A percentile compares a stretch with the other conserved stretches of the same genome.
phyloP scores from a whole-genome alignment of 2,888 invertebrate genomes.

The Drosophila paucipuncta region DNA sequence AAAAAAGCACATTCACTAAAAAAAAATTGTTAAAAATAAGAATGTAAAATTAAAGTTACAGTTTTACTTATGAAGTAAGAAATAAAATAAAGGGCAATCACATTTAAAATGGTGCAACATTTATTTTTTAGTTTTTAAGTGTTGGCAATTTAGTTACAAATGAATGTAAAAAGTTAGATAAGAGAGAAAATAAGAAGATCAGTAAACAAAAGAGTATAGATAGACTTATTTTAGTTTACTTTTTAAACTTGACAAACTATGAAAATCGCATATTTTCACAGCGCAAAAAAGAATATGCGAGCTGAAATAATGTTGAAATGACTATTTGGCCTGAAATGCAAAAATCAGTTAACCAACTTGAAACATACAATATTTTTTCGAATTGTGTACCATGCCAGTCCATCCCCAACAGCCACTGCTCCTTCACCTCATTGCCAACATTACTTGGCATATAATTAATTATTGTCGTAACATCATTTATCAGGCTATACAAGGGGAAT shows the following conservation, averaged over 20 bases:
- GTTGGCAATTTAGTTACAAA: background rate
- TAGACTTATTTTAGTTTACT: background rate
- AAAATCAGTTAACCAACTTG: background rate
- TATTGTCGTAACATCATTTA: constrained; percentile 81
- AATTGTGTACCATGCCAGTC: background rate
- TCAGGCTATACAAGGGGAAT: constrained; percentile 74
- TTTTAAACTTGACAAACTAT: background rate
- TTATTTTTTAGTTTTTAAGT: background rate
- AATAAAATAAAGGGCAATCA: background rate
- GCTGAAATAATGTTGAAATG: background rate
- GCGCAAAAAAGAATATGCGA: background rate
- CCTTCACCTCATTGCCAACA: constrained; percentile 2
- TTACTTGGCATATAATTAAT: constrained; percentile 70
- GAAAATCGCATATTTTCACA: background rate
- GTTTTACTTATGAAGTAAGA: background rate
- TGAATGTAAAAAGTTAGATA: background rate
- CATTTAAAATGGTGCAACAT: background rate
- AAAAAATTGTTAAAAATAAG: background rate
- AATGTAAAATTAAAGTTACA: background rate
- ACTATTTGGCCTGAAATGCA: background rate
- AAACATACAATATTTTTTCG: background rate
- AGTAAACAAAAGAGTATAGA: too few relatives aligned
- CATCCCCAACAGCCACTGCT: background rate
- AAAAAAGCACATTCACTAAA: background rate
- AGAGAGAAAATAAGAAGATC: too few relatives aligned